phyloP scores from a whole-genome alignment of 1,140 invertebrate species.

The Zeugodacus cucurbitae region DNA sequence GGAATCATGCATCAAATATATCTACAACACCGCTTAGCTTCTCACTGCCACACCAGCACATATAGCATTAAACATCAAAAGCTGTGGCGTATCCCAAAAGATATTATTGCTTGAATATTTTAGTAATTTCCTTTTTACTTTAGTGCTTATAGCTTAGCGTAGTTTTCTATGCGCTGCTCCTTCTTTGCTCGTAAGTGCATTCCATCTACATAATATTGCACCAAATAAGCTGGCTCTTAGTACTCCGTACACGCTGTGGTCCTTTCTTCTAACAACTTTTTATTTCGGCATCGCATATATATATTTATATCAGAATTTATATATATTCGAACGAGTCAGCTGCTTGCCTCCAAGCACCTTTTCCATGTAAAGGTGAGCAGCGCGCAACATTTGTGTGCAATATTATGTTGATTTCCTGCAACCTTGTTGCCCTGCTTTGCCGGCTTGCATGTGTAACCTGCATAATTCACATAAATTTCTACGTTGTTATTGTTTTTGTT shows the following conservation, averaged over 20 bases:
- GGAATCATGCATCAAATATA: background rate
- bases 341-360: background rate
- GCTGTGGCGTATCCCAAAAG: background rate
- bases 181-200: background rate
- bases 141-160: background rate
- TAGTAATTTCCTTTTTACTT: background rate
- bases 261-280: background rate
- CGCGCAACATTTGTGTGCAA: background rate
- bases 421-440: background rate
- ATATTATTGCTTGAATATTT: background rate
- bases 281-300: background rate
- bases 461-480: slow-evolving; percentile 12
- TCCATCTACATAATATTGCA: background rate
- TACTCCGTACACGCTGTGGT: background rate
- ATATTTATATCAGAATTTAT: background rate
- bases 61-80: background rate
- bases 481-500: background rate
- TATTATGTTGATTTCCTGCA: background rate
- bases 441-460: background rate
- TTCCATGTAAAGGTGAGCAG: background rate
- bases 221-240: background rate
- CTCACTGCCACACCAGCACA: background rate
- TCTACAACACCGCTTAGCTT: background rate
- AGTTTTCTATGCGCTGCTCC: background rate
- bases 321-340: background rate